Evolutionary conservation across 1,140 invertebrate genomes (phyloP).

Genomic region (Alviniconcha marisindica): DNA sequence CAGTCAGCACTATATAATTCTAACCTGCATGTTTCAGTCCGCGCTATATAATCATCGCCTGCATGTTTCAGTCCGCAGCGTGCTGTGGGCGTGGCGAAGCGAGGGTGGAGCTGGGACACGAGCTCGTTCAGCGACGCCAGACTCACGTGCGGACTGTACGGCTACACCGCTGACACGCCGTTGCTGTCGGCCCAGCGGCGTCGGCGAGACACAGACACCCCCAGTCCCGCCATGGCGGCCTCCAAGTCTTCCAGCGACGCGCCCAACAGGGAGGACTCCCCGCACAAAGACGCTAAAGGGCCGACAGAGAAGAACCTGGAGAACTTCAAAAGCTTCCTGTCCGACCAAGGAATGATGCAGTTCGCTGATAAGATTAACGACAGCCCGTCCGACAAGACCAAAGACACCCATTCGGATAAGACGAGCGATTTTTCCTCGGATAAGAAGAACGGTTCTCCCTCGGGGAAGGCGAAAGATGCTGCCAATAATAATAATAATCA

Average conservation of each 20-base stretch:
- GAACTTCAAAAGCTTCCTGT: not conserved
- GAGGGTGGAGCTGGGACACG: constrained; percentile 40
- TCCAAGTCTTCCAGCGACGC: not conserved
- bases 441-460: too few species aligned
- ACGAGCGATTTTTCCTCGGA: not conserved
- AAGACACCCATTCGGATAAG: not conserved
- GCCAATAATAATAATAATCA: too few species aligned
- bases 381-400: not conserved
- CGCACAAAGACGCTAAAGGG: not conserved
- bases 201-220: not conserved
- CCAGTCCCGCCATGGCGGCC: not conserved
- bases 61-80: constrained; percentile 7
- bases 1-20: too few species aligned
- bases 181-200: too few species aligned
- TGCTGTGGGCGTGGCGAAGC: not conserved
- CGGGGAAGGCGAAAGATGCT: not conserved
- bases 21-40: too few species aligned
- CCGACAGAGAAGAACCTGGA: not conserved
- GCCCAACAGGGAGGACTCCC: not conserved
- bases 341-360: constrained; percentile 1
- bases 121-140: constrained; percentile 15
- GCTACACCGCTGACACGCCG: not conserved
- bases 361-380: not conserved
- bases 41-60: not conserved
- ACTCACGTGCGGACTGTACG: constrained; percentile 31